A percentile compares a stretch with the other conserved stretches of the same genome.
Evolutionary conservation across 2,113 vertebrate species (phyloP).

Genomic region (Isurus oxyrinchus): DNA sequence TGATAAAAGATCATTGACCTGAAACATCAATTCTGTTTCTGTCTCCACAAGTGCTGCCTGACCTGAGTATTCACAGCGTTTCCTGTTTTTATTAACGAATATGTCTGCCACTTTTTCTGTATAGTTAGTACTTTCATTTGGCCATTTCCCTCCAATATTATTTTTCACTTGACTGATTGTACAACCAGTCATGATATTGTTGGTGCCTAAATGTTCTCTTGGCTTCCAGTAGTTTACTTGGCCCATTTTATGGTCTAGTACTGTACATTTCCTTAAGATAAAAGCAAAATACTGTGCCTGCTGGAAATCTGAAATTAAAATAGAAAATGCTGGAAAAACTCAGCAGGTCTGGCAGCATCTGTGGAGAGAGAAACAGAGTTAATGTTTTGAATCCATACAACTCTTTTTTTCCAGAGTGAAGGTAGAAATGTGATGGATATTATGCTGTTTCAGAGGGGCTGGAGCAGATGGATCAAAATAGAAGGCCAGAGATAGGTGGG

Average conservation of each 20-base stretch:
- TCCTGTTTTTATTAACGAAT: background rate
- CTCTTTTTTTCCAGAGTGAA: too few relatives aligned
- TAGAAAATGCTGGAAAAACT: too few relatives aligned
- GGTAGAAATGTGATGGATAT: too few relatives aligned
- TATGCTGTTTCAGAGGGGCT: too few relatives aligned
- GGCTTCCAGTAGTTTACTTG: background rate
- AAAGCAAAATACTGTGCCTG: too few relatives aligned
- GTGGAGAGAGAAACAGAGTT: too few relatives aligned
- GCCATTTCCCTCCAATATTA: background rate
- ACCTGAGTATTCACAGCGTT: background rate
- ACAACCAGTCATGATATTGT: background rate
- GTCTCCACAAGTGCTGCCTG: background rate
- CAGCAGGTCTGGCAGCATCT: too few relatives aligned
- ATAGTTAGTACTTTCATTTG: background rate
- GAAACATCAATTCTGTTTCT: background rate
- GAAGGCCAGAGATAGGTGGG: too few relatives aligned
- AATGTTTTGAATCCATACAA: too few relatives aligned
- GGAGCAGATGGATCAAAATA: too few relatives aligned
- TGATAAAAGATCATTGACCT: background rate
- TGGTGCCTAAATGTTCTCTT: background rate
- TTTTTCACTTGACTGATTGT: background rate
- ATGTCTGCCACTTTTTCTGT: background rate
- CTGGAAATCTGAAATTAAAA: too few relatives aligned
- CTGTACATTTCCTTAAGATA: background rate
- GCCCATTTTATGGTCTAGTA: too few relatives aligned